A percentile compares a stretch with the other conserved stretches of the same genome.
Conservation (phyloP, 1,140 invertebrate genomes). For the Nomia melanderi region DNA sequence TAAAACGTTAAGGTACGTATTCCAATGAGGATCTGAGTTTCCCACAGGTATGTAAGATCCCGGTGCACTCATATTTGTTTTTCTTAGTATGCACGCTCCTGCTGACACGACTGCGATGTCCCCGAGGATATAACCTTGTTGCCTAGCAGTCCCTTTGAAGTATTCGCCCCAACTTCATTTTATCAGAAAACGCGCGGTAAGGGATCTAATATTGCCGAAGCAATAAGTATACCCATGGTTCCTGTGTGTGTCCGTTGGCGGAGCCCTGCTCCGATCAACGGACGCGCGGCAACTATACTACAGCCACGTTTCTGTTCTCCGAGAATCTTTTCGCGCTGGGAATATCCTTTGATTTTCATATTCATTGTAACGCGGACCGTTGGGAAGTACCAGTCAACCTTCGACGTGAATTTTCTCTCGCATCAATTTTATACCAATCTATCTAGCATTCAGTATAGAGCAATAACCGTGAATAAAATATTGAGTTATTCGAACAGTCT, state of each 20-base stretch:
- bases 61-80: constrained; percentile 8
- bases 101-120: constrained; percentile 51
- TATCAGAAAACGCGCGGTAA: constrained; percentile 67
- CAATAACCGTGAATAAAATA: too few species aligned
- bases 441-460: too few species aligned
- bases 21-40: not conserved
- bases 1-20: not conserved
- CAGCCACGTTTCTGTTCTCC: constrained; percentile 41
- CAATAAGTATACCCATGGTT: constrained; percentile 48
- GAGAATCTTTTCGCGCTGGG: not conserved
- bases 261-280: constrained; percentile 24
- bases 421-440: too few species aligned
- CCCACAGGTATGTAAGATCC: not conserved
- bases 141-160: constrained; percentile 67
- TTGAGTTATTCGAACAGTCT: too few species aligned
- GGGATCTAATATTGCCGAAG: constrained; percentile 71
- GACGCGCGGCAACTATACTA: constrained; percentile 29
- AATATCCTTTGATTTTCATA: constrained; percentile 13
- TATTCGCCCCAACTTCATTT: constrained; percentile 66
- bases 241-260: constrained; percentile 21
- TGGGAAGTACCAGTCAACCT: not conserved
- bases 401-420: not conserved
- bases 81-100: constrained; percentile 27
- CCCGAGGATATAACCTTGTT: constrained; percentile 56
- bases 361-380: not conserved